Evolutionary conservation across 1,140 invertebrate genomes (phyloP).

Genomic region (Chironomus striatipennis): DNA sequence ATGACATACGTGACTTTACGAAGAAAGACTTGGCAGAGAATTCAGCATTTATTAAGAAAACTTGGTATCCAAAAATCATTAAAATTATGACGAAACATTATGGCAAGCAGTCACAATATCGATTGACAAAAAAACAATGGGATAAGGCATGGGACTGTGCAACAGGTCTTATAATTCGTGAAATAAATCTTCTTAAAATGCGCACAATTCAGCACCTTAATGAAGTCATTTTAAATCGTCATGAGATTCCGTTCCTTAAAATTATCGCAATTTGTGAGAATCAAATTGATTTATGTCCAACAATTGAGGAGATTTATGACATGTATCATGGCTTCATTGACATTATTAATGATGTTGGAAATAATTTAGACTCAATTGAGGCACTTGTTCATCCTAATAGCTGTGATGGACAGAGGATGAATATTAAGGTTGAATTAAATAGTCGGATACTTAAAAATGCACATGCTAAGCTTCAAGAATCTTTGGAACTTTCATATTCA

Average conservation of each 20-base stretch:
- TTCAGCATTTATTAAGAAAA: constrained; percentile 34
- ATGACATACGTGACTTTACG: constrained; percentile 42
- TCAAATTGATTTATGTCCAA: constrained; percentile 38
- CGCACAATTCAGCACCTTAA: constrained; percentile 46
- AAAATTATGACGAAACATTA: constrained; percentile 36
- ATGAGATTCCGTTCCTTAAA: constrained; percentile 44
- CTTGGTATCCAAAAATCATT: constrained; percentile 41
- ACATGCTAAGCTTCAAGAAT: constrained; percentile 33
- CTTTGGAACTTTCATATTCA: constrained; percentile 35
- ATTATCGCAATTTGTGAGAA: constrained; percentile 41
- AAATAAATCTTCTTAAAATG: constrained; percentile 44
- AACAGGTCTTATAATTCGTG: constrained; percentile 43
- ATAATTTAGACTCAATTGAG: constrained; percentile 41
- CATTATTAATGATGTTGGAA: constrained; percentile 39
- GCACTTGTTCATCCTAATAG: constrained; percentile 36
- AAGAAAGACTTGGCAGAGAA: constrained; percentile 40
- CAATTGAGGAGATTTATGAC: constrained; percentile 35
- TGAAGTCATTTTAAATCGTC: constrained; percentile 38
- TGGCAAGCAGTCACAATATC: constrained; percentile 29
- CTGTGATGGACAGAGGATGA: constrained; percentile 27
- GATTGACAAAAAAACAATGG: constrained; percentile 32
- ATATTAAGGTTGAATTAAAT: constrained; percentile 33
- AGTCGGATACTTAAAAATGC: constrained; percentile 32
- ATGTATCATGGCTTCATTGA: constrained; percentile 38
- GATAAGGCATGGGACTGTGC: constrained; percentile 35